Evolutionary conservation across 2,797 vertebrate species (phyloP).

Genomic region (Tokudaia tokunoshimensis): DNA sequence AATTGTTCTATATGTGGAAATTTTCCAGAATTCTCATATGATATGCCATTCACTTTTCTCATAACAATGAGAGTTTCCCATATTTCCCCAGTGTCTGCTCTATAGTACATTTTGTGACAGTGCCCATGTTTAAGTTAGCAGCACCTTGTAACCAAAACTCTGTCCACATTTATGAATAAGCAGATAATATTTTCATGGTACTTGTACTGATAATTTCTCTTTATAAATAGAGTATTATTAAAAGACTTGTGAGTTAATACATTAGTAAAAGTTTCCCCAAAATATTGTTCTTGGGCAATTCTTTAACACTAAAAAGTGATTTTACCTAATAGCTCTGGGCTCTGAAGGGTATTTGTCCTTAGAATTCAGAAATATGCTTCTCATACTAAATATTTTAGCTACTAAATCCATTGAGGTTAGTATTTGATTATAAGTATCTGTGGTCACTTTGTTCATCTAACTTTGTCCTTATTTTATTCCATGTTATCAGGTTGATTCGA

Average conservation of each 20-base stretch:
- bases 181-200: background rate
- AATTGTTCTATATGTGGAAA: background rate
- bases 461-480: slow-evolving; percentile 62
- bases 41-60: background rate
- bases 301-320: background rate
- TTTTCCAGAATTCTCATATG: background rate
- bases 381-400: background rate
- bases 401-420: slow-evolving; percentile 31
- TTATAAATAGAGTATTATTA: background rate
- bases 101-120: background rate
- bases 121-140: background rate
- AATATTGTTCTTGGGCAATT: background rate
- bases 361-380: background rate
- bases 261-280: background rate
- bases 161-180: background rate
- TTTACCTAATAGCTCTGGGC: background rate
- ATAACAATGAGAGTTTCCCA: background rate
- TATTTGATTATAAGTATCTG: slow-evolving; percentile 61
- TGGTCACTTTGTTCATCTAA: slow-evolving; percentile 66
- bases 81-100: background rate
- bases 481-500: slow-evolving; percentile 67
- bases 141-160: background rate
- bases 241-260: background rate
- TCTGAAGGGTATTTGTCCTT: background rate
- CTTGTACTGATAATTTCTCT: background rate